Evolutionary conservation across 2,888 invertebrate genomes (phyloP), one percentile per base, ranked within the genome.

Genomic region (Ennomos quercinarius): DNA sequence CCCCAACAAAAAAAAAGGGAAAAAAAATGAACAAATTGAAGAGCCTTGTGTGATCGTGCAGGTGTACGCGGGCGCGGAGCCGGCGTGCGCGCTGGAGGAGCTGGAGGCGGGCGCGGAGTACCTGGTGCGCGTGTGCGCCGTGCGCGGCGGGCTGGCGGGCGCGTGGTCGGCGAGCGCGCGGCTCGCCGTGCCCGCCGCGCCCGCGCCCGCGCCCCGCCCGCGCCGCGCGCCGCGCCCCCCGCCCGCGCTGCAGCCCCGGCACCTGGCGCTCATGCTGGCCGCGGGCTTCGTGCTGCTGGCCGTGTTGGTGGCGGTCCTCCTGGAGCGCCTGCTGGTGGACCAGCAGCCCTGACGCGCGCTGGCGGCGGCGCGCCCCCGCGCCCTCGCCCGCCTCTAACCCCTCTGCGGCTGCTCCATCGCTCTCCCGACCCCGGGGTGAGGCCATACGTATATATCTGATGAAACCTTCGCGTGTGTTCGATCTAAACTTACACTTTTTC

Each of bases 21-120:
- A n/a, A 27, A 27, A 4, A 27, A 27, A 27, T 6, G 27, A 6
- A 27, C 0, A 4, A 27, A 5, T 27, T 27, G 27, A 27, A 0
- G 27, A 3, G 8, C 0, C 36, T n/a, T 38, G 0, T 41, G 12
- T 9, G 45, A 46, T 8, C 48, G 34, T 34, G 56, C 85, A 96
- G 95, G 94, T 95, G 72, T 96, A 95, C 84, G 93, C 93, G 72
- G 96, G 96, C 56, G 76, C 89, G 61, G 95, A 94, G 71, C 91
- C 94, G 57, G 94, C 93, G 85, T 94, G 93, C 81, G 93, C 93
- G 81, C 86, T 95, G 81, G 93, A 94, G 87, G 95, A 95, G 79
- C 93, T 98, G 80, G 95, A 96, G 73, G 93, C 95, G 51, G 96
- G 96, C 74, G 94, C 94, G 55, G 96, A 96, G 80, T 97, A 97